These are phyloP conservation scores for Hypomecis punctinalis DNA, from an alignment of 2,888 invertebrate genomes.

Conservation along the genomic window DNA sequence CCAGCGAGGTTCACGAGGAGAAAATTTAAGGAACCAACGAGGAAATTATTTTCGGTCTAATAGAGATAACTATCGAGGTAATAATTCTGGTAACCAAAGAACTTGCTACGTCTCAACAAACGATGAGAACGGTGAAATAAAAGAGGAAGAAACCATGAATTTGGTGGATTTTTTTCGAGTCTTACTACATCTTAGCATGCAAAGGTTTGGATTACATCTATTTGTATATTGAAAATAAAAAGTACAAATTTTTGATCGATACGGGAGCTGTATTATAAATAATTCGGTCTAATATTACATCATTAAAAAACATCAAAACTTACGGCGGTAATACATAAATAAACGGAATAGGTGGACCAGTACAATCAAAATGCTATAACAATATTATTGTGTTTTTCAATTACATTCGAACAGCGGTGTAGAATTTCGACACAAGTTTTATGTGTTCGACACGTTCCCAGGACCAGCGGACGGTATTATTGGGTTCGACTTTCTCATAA, in stretches of 20 bases:
- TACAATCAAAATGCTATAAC: slow-evolving; percentile 8
- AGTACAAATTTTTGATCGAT: slow-evolving; percentile 5
- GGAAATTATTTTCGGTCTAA: too few species aligned
- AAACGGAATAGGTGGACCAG: slow-evolving; percentile 17
- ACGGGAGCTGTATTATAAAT: slow-evolving; percentile 9
- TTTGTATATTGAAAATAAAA: background rate
- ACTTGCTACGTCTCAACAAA: background rate
- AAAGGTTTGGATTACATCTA: background rate
- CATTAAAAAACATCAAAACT: too few species aligned
- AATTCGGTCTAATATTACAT: too few species aligned
- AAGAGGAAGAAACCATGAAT: background rate
- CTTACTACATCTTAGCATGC: background rate
- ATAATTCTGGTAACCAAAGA: too few species aligned
- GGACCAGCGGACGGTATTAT: slow-evolving; percentile 29
- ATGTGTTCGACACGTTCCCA: slow-evolving; percentile 23
- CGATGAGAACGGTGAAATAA: background rate
- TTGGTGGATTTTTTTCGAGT: slow-evolving; percentile 11
- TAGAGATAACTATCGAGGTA: too few species aligned
- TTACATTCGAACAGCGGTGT: background rate
- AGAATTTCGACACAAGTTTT: slow-evolving; percentile 14
- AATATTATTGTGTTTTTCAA: slow-evolving; percentile 16
- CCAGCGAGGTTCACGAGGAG: too few species aligned
- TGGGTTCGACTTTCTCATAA: slow-evolving; percentile 39
- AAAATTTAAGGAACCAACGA: too few species aligned
- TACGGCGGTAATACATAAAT: too few species aligned